Percentiles rank a stretch among this genome's conserved stretches.
Evolutionary conservation across 1,140 invertebrate species (phyloP).

Genomic region (Drosophila bifasciata): DNA sequence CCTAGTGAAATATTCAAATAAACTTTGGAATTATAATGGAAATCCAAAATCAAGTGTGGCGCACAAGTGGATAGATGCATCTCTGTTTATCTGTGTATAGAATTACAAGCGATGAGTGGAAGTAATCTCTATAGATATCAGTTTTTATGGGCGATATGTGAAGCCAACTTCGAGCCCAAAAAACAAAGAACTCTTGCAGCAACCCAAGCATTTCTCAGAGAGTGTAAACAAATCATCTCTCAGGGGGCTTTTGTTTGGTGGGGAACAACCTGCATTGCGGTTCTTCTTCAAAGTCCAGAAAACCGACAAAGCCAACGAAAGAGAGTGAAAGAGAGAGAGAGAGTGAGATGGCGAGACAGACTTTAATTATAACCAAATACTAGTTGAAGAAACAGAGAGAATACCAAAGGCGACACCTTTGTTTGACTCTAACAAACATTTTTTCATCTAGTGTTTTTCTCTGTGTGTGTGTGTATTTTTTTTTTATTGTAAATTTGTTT

Average conservation of each 20-base stretch:
- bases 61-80: constrained; percentile 11
- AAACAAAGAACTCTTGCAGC: constrained; percentile 21
- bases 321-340: constrained; percentile 8
- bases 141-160: constrained; percentile 4
- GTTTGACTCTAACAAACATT: constrained; percentile 32
- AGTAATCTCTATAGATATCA: constrained; percentile 15
- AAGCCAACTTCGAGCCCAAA: neutral
- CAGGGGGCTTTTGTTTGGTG: constrained; percentile 11
- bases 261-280: constrained; percentile 9
- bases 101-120: constrained; percentile 38
- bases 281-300: constrained; percentile 33
- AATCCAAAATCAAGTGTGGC: constrained; percentile 25
- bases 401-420: constrained; percentile 62
- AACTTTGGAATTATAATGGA: constrained; percentile 42
- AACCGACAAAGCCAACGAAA: constrained; percentile 29
- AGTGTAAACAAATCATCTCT: constrained; percentile 46
- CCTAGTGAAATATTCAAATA: constrained; percentile 34
- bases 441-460: constrained; percentile 4
- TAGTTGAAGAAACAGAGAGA: constrained; percentile 29
- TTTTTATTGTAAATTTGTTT: constrained; percentile 70
- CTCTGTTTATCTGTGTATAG: constrained; percentile 36
- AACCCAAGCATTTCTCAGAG: constrained; percentile 10
- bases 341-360: constrained; percentile 25
- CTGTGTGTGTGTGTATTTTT: constrained; percentile 6
- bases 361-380: constrained; percentile 78